Percentiles rank a stretch among this genome's conserved stretches.
Conservation (phyloP, 2,888 invertebrate genomes). For the Alcis repandata region DNA sequence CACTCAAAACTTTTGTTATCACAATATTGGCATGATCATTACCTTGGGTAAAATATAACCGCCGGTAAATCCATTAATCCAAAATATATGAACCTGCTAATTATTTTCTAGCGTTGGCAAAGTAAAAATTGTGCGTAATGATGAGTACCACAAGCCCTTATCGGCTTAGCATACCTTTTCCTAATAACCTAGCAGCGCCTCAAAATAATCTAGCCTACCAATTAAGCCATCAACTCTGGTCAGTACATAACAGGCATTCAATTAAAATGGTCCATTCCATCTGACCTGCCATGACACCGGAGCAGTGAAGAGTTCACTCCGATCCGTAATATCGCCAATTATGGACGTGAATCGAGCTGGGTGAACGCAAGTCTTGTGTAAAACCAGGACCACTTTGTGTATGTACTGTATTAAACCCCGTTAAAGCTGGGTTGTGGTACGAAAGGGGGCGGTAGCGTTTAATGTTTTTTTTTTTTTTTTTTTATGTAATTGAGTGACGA, state of each 20-base stretch:
- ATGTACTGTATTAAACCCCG: conserved; percentile 70
- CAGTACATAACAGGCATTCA: neutral
- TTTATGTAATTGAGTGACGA: no score
- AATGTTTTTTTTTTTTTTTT: no score
- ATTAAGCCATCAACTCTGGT: neutral
- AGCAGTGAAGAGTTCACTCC: conserved; percentile 26
- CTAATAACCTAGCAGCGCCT: neutral
- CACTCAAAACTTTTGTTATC: no score
- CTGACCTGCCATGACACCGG: conserved; percentile 22
- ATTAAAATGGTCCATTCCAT: conserved; percentile 24
- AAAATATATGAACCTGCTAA: no score
- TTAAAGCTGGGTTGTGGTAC: conserved; percentile 61
- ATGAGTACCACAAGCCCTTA: no score
- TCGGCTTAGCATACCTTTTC: no score
- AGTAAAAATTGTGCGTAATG: no score
- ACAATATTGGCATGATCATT: no score
- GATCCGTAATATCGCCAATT: conserved; percentile 48
- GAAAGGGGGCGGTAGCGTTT: conserved; percentile 43
- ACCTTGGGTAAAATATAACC: no score
- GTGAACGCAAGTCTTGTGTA: conserved; percentile 68
- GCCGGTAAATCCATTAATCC: no score
- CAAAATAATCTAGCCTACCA: neutral
- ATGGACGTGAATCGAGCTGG: conserved; percentile 61
- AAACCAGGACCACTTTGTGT: conserved; percentile 74
- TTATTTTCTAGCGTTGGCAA: no score